A percentile compares a stretch with the other conserved stretches of the same genome.
Conservation (phyloP, 2,113 vertebrate genomes). For the Stegastes partitus region DNA sequence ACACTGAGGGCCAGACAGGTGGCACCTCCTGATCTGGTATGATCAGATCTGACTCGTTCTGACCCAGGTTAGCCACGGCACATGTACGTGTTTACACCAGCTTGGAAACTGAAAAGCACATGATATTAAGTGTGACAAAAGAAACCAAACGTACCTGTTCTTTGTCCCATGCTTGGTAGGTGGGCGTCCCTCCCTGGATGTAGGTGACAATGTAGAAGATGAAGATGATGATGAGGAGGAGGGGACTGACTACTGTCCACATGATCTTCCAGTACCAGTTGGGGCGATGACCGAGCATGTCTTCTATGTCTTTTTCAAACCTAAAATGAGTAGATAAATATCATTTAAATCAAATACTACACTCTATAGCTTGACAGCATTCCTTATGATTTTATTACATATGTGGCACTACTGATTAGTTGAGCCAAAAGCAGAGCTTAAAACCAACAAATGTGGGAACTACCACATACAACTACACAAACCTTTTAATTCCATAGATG, state of each 20-base stretch:
- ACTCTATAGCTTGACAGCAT: neutral
- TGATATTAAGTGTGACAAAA: neutral
- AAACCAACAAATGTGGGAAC: neutral
- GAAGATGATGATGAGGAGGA: conserved; percentile 89
- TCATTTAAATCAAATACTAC: neutral
- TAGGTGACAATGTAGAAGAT: conserved; percentile 92
- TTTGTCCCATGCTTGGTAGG: conserved; percentile 94
- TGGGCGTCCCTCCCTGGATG: conserved; percentile 88
- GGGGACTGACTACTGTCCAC: conserved; percentile 88
- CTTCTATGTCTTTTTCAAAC: conserved; percentile 91
- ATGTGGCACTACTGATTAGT: too few species aligned
- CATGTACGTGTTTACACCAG: too few species aligned
- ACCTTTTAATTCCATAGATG: conserved; percentile 92
- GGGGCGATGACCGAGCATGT: conserved; percentile 88
- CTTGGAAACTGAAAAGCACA: too few species aligned
- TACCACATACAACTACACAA: conserved; percentile 16
- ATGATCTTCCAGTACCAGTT: conserved; percentile 92
- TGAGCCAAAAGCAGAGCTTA: too few species aligned
- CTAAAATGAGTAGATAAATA: conserved; percentile 68
- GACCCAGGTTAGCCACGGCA: too few species aligned
- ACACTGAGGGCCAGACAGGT: too few species aligned
- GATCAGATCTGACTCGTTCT: too few species aligned
- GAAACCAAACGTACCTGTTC: conserved; percentile 83
- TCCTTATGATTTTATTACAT: neutral
- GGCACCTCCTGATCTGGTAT: too few species aligned